A percentile compares a stretch with the other conserved stretches of the same genome.
phyloP scores from a whole-genome alignment of 1,140 invertebrate species.

The Hestina assimilis region DNA sequence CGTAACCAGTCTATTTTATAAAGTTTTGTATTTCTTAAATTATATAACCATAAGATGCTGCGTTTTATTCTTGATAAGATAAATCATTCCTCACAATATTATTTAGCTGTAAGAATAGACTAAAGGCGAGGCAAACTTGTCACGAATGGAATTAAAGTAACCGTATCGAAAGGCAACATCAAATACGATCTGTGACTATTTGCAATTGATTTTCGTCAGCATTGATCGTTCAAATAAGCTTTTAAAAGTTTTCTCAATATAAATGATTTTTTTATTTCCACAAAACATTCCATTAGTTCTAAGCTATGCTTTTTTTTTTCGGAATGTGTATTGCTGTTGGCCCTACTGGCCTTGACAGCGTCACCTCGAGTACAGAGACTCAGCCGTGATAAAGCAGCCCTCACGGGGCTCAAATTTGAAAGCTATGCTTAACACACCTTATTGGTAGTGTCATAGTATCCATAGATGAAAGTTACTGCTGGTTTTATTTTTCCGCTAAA shows the following conservation, averaged over 20 bases:
- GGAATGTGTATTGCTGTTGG: too few species aligned
- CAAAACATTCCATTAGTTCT: too few species aligned
- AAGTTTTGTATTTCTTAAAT: neutral
- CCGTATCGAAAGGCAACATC: slow-evolving; percentile 16
- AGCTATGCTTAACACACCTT: too few species aligned
- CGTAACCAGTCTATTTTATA: neutral
- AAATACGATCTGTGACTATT: neutral
- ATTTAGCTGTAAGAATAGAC: slow-evolving; percentile 19
- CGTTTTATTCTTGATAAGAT: slow-evolving; percentile 3
- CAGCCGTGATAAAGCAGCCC: too few species aligned
- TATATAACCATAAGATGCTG: slow-evolving; percentile 16
- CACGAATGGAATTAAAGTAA: slow-evolving; percentile 16
- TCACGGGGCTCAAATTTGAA: too few species aligned
- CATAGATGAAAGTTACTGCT: too few species aligned
- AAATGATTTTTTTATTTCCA: too few species aligned
- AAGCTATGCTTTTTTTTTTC: too few species aligned
- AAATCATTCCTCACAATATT: slow-evolving; percentile 16
- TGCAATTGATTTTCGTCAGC: slow-evolving; percentile 7
- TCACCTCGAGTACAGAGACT: too few species aligned
- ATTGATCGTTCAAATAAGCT: neutral
- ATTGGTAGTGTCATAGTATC: too few species aligned
- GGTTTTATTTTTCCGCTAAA: too few species aligned
- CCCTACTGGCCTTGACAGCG: too few species aligned
- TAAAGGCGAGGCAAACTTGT: slow-evolving; percentile 10
- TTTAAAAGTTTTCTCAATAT: neutral